A percentile compares a stretch with the other conserved stretches of the same genome.
Evolutionary conservation across 2,797 vertebrate species (phyloP).

Genomic region (Mus minutoides): DNA sequence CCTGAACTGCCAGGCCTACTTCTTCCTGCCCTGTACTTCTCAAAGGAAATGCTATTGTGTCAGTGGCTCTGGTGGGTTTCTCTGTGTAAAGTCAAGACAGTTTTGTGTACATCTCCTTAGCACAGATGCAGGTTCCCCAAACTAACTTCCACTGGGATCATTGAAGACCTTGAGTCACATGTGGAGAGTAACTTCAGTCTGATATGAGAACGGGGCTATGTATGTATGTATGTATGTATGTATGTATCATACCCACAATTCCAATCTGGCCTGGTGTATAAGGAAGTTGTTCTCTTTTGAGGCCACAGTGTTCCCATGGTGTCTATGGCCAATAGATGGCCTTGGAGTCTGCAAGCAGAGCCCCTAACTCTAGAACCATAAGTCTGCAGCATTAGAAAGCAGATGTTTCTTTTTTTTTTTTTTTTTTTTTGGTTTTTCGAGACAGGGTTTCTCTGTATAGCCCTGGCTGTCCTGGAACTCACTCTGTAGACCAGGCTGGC

Average conservation of each 20-base stretch:
- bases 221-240: too few relatives aligned
- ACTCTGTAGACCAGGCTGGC: too few relatives aligned
- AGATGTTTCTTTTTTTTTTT: neutral
- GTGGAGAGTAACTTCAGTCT: neutral
- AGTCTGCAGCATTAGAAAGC: conserved; percentile 5
- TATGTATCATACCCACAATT: neutral
- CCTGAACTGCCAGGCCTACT: neutral
- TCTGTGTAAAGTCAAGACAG: neutral
- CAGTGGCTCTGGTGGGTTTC: neutral
- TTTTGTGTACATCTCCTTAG: neutral
- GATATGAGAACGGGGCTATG: neutral
- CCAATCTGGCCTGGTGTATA: neutral
- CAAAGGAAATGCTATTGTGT: neutral
- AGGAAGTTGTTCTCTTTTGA: neutral
- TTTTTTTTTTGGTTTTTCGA: too few relatives aligned
- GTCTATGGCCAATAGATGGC: neutral
- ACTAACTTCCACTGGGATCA: neutral
- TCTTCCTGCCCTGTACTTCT: neutral
- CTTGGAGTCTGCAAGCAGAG: neutral
- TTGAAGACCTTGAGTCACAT: neutral
- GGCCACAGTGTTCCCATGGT: neutral
- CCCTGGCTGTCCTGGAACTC: too few relatives aligned
- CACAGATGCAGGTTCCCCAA: neutral
- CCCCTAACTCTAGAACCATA: neutral
- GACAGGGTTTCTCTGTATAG: too few relatives aligned